Evolutionary conservation across 2,888 invertebrate species (phyloP), one percentile per base, ranked within the genome.

Genomic region (Nemoura dubitans): DNA sequence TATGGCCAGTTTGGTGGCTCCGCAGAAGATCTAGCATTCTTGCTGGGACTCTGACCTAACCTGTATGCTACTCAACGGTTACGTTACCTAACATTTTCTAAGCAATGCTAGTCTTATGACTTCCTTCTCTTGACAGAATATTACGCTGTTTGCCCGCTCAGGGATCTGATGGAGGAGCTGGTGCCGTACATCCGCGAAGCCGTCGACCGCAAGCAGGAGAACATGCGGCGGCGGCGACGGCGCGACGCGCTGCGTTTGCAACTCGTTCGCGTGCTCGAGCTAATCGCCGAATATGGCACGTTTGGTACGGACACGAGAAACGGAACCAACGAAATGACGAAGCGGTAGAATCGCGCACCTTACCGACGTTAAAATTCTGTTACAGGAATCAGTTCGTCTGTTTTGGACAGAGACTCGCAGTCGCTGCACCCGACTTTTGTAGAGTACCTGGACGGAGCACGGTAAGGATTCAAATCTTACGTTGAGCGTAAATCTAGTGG

Each of bases 141-240:
- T n/a, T n/a, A 26, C 7, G 36, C 36, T 16, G 21, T 21, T 7
- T 59, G 14, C 2, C 21, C 21, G 88, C 90, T 16, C 91, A 98
- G 98, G 91, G 98, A 99, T 92, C 93, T 99, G 87, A 96, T 99
- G 95, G 99, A 99, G 90, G 99, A 99, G 92, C 92, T 99, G 86
- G 95, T 97, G 7, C 95, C 96, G 0, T 96, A 97, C 89, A 95
- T 99, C 87, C 95, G 98, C 26, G 99, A 99, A 91, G 98, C 99
- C 0, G 97, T 98, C 27, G 99, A 99, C 91, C 94, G 98, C 83
- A 99, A 99, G 91, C 98, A 99, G 92, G 99, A 99, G 91, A 99
- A 99, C 91, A 96, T 99, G 94, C 94, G 99, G 86, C 93, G 99
- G 77, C 93, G 98, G 77, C 93, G 98, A 86, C 94, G 99, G 76